Evolutionary conservation across 23 tunicate genomes (phyloP).

Genomic region (Phallusia fumigata): DNA sequence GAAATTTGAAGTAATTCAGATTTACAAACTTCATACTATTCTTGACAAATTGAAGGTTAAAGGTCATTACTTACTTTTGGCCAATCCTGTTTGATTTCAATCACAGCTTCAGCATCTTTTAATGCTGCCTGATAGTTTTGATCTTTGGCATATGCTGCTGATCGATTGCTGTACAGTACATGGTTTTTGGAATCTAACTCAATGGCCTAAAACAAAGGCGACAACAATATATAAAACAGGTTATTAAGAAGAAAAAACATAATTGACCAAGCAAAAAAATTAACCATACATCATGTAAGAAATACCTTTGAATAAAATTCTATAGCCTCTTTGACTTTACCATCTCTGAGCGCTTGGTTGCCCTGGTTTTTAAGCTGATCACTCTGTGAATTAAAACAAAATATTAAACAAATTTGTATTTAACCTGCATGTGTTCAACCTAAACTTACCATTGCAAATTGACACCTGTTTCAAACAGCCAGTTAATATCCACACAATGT

Average conservation of each 20-base stretch:
- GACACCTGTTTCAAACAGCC: too few relatives aligned
- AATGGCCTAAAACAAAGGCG: conserved; percentile 72
- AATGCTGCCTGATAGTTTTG: conserved; percentile 52
- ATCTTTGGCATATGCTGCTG: conserved; percentile 89
- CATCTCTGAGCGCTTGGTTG: conserved; percentile 56
- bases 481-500: too few relatives aligned
- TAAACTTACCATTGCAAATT: too few relatives aligned
- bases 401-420: too few relatives aligned
- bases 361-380: conserved; percentile 79
- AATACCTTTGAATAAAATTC: conserved; percentile 74
- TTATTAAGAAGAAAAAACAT: too few relatives aligned
- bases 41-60: too few relatives aligned
- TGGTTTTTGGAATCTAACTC: conserved; percentile 71
- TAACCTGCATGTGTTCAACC: too few relatives aligned
- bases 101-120: conserved; percentile 84
- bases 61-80: conserved; percentile 51
- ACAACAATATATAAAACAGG: neutral
- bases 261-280: neutral
- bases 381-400: neutral
- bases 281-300: neutral
- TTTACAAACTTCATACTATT: neutral
- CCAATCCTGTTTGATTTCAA: conserved; percentile 84
- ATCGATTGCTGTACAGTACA: conserved; percentile 86
- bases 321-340: conserved; percentile 77
- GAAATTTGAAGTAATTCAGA: neutral